Evolutionary conservation across 2,888 invertebrate genomes (phyloP).

Genomic region (Resseliella maxima): DNA sequence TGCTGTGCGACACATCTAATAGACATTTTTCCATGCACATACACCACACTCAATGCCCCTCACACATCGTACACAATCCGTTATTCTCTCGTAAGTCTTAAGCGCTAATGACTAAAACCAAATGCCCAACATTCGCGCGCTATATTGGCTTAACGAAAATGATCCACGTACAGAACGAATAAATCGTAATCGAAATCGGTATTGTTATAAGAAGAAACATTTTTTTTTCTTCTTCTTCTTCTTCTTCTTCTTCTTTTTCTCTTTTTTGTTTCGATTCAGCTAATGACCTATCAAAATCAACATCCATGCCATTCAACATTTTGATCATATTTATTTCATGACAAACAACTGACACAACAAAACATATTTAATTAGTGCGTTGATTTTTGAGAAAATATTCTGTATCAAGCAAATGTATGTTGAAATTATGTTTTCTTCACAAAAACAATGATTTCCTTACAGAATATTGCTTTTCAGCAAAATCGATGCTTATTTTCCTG

Average conservation of each 20-base stretch:
- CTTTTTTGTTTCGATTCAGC: too few species aligned
- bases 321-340: not conserved
- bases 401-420: not conserved
- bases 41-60: not conserved
- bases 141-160: slow-evolving; percentile 16
- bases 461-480: too few species aligned
- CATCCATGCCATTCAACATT: not conserved
- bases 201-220: too few species aligned
- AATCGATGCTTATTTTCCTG: too few species aligned
- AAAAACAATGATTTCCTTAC: too few species aligned
- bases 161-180: slow-evolving; percentile 32
- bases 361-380: not conserved
- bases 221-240: too few species aligned
- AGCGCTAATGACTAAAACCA: slow-evolving; percentile 41
- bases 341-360: not conserved
- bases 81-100: not conserved
- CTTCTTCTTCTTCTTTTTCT: too few species aligned
- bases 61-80: not conserved
- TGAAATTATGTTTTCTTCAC: too few species aligned
- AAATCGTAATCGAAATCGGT: slow-evolving; percentile 19
- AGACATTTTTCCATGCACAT: slow-evolving; percentile 24
- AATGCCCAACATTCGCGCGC: not conserved
- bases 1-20: slow-evolving; percentile 21
- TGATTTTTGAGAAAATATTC: not conserved
- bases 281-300: slow-evolving; percentile 13